Evolutionary conservation across 2,113 vertebrate species (phyloP).

Genomic region (Myiopsitta monachus): DNA sequence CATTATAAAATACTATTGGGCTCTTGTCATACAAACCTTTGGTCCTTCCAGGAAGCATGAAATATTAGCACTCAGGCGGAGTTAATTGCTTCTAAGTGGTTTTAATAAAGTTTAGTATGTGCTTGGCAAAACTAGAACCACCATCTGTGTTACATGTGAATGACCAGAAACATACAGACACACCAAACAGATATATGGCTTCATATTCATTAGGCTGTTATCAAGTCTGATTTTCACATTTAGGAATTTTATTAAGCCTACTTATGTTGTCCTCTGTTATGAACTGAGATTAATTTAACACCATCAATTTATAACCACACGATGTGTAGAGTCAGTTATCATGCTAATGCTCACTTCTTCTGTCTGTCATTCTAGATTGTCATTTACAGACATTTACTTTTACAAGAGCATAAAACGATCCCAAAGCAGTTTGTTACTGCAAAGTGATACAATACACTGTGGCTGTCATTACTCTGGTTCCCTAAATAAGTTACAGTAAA

Average conservation of each 20-base stretch:
- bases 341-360: neutral
- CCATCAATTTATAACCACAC: neutral
- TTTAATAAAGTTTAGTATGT: slow-evolving; percentile 4
- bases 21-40: neutral
- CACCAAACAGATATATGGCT: neutral
- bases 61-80: neutral
- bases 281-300: slow-evolving; percentile 7
- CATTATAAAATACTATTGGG: neutral
- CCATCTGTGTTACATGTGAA: neutral
- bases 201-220: neutral
- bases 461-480: neutral
- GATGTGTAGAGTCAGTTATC: neutral
- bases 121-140: neutral
- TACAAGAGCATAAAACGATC: slow-evolving; percentile 54
- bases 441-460: neutral
- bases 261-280: neutral
- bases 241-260: neutral
- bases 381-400: slow-evolving; percentile 38
- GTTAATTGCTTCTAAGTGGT: neutral
- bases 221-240: neutral
- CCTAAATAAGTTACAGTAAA: slow-evolving; percentile 5
- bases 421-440: neutral
- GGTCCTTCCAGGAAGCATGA: neutral
- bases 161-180: neutral
- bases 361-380: slow-evolving; percentile 40